These are phyloP conservation scores for Liasis olivaceus DNA, from an alignment of 2,797 vertebrate genomes.

Conservation along the genomic window DNA sequence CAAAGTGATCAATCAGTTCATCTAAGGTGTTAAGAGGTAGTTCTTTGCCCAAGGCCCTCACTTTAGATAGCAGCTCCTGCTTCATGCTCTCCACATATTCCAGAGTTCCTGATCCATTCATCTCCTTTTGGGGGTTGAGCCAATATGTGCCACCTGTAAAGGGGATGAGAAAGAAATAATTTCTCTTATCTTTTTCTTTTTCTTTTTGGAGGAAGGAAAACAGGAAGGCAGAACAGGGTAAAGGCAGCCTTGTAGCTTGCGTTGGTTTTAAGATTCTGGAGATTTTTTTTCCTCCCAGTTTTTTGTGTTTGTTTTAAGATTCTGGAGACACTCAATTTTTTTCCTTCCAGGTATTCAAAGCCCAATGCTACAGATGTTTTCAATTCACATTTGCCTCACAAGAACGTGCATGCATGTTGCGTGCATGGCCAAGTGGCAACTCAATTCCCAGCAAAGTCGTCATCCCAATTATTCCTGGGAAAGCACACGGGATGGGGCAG, in stretches of 20 bases:
- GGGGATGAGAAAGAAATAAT: fast-evolving
- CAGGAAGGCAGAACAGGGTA: too few relatives aligned
- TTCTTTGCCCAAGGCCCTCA: slow-evolving; percentile 88
- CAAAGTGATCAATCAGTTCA: slow-evolving; percentile 92
- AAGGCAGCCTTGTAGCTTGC: neutral
- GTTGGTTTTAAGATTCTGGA: neutral
- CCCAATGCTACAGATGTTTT: too few relatives aligned
- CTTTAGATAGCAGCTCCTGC: slow-evolving; percentile 87
- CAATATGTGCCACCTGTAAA: slow-evolving; percentile 54
- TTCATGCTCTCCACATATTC: slow-evolving; percentile 90
- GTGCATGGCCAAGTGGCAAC: too few relatives aligned
- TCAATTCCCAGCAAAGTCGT: too few relatives aligned
- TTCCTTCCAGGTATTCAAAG: too few relatives aligned
- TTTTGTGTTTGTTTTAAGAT: too few relatives aligned
- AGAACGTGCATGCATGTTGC: too few relatives aligned
- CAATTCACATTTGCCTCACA: too few relatives aligned
- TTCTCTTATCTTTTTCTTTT: too few relatives aligned
- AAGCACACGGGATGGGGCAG: too few relatives aligned
- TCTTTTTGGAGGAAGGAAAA: neutral
- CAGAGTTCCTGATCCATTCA: slow-evolving; percentile 52
- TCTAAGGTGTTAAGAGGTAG: slow-evolving; percentile 98
- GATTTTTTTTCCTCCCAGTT: neutral
- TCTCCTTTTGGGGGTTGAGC: slow-evolving; percentile 63
- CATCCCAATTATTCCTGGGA: too few relatives aligned
- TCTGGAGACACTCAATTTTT: too few relatives aligned